phyloP scores from a whole-genome alignment of 2,113 vertebrate species.

The Chloebia gouldiae region DNA sequence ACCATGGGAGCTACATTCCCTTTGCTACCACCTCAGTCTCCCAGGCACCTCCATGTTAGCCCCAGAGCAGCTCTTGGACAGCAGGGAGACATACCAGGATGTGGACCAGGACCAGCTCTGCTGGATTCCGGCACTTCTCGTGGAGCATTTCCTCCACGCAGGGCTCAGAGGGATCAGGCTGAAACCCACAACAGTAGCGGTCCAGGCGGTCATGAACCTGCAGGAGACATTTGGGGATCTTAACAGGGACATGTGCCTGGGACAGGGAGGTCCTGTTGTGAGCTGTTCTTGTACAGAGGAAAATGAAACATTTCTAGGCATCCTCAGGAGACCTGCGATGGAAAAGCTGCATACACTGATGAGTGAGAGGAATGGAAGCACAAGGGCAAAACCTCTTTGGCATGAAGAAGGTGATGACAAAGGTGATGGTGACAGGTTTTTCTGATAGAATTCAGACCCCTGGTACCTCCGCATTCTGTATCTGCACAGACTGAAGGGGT shows the following conservation, averaged over 20 bases:
- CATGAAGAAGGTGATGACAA: not conserved
- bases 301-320: not conserved
- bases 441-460: not conserved
- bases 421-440: not conserved
- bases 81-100: slow-evolving; percentile 79
- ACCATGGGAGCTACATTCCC: not conserved
- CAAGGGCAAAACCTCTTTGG: not conserved
- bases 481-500: fast-evolving
- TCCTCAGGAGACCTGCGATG: not conserved
- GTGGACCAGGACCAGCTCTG: slow-evolving; percentile 85
- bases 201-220: slow-evolving; percentile 93
- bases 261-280: not conserved
- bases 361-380: not conserved
- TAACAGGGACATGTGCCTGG: not conserved
- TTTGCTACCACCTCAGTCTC: not conserved
- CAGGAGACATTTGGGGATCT: not conserved
- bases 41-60: not conserved
- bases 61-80: not conserved
- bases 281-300: not conserved
- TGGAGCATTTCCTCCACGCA: slow-evolving; percentile 89
- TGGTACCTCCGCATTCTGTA: not conserved
- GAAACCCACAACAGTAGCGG: slow-evolving; percentile 92
- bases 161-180: slow-evolving; percentile 81
- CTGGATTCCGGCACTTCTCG: slow-evolving; percentile 80
- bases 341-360: not conserved